phyloP scores from a whole-genome alignment of 2,888 invertebrate species.

The Panzeria rudis region DNA sequence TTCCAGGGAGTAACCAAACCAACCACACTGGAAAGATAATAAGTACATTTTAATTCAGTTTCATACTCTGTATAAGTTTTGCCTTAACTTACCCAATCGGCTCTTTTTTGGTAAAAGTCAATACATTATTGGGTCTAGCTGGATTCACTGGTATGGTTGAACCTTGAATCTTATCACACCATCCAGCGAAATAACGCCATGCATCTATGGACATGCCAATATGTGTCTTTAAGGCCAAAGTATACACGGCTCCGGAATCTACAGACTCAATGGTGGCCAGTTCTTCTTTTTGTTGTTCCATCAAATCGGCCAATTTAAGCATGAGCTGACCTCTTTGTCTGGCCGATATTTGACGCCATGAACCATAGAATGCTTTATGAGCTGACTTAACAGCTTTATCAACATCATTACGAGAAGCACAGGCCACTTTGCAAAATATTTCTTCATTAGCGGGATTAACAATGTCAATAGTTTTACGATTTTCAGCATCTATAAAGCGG shows the following conservation, averaged over 20 bases:
- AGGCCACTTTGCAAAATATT: constrained; percentile 89
- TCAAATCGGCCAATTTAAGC: constrained; percentile 95
- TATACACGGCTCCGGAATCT: constrained; percentile 98
- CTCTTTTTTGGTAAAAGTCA: constrained; percentile 94
- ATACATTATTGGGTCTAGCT: constrained; percentile 94
- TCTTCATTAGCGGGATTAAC: constrained; percentile 95
- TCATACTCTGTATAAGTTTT: neutral
- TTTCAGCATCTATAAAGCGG: constrained; percentile 92
- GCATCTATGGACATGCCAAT: constrained; percentile 99
- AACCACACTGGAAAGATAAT: constrained; percentile 88
- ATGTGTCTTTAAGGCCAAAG: constrained; percentile 97
- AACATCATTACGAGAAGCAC: constrained; percentile 91
- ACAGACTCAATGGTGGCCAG: constrained; percentile 96
- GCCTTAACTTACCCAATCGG: constrained; percentile 89
- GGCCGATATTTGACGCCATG: constrained; percentile 97
- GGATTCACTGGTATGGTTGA: constrained; percentile 95
- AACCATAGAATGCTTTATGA: constrained; percentile 93
- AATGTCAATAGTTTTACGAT: constrained; percentile 86
- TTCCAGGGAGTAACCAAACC: constrained; percentile 98
- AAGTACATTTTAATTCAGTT: neutral
- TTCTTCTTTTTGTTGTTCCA: constrained; percentile 97
- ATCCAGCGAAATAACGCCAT: constrained; percentile 98
- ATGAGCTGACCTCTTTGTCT: constrained; percentile 94
- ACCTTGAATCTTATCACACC: constrained; percentile 98
- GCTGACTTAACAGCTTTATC: constrained; percentile 95